Conservation (phyloP, 2,888 invertebrate species). For the Nemoura dubitans region DNA sequence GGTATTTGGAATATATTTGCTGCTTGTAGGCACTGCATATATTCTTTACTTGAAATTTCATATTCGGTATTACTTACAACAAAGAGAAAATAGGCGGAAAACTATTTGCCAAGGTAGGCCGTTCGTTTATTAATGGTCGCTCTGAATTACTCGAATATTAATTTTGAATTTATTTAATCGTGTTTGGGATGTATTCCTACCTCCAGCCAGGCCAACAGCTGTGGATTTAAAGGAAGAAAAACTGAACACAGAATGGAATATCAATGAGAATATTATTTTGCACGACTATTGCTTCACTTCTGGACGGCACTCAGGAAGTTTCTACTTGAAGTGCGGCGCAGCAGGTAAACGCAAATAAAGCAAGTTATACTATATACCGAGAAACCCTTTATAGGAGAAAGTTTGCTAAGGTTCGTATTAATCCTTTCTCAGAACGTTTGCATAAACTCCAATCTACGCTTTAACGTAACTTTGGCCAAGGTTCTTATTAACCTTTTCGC, state of each 20-base stretch:
- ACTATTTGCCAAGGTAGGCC: neutral
- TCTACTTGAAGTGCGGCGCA: slow-evolving; percentile 78
- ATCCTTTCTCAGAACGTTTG: no score
- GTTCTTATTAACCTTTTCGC: no score
- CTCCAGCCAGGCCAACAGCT: neutral
- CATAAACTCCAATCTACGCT: no score
- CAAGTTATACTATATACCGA: no score
- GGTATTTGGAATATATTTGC: neutral
- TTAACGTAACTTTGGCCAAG: no score
- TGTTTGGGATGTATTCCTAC: neutral
- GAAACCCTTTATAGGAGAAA: no score
- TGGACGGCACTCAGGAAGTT: slow-evolving; percentile 76
- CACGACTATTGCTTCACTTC: slow-evolving; percentile 71
- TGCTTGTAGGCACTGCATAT: neutral
- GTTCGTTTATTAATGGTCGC: neutral
- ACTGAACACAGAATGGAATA: neutral
- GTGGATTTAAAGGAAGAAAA: neutral
- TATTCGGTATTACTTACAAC: neutral
- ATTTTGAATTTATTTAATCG: neutral
- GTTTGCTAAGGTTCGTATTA: no score
- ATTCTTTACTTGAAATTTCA: neutral
- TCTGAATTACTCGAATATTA: no score
- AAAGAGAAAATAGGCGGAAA: neutral
- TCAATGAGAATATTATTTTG: slow-evolving; percentile 49
- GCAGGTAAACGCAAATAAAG: slow-evolving; percentile 68